phyloP scores from a whole-genome alignment of 1,140 invertebrate species.

The Listronotus bonariensis region DNA sequence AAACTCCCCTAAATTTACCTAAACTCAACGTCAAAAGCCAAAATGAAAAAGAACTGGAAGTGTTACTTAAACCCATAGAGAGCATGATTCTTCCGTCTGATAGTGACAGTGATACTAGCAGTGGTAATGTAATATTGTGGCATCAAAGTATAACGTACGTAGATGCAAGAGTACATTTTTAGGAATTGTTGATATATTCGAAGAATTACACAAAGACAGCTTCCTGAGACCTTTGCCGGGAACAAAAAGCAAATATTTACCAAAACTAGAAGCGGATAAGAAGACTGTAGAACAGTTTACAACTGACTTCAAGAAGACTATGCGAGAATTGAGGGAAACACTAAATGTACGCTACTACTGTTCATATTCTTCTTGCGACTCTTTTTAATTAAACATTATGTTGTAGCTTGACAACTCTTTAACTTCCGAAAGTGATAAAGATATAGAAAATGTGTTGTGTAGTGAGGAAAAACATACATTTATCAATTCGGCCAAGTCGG shows the following conservation, averaged over 20 bases:
- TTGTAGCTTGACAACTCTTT: background rate
- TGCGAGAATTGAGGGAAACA: slow-evolving; percentile 26
- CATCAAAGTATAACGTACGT: too few relatives aligned
- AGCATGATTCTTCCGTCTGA: slow-evolving; percentile 22
- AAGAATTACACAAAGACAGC: slow-evolving; percentile 42
- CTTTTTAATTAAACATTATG: background rate
- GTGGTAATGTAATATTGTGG: slow-evolving; percentile 16
- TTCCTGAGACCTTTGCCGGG: slow-evolving; percentile 32
- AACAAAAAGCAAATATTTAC: slow-evolving; percentile 31
- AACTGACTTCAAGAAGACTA: slow-evolving; percentile 43
- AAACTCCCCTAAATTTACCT: slow-evolving; percentile 7
- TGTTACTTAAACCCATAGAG: slow-evolving; percentile 35
- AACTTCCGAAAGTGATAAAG: slow-evolving; percentile 7
- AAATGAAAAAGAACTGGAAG: slow-evolving; percentile 22
- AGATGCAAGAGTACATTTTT: background rate
- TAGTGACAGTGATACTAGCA: slow-evolving; percentile 33
- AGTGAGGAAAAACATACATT: slow-evolving; percentile 6
- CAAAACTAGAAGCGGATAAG: slow-evolving; percentile 42
- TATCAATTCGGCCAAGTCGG: background rate
- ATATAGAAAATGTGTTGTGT: slow-evolving; percentile 6
- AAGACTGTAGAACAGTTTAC: slow-evolving; percentile 42
- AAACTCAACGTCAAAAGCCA: background rate
- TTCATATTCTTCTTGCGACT: background rate
- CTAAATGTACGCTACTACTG: background rate
- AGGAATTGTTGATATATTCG: slow-evolving; percentile 42